Percentiles rank a stretch among this genome's conserved stretches.
phyloP scores from a whole-genome alignment of 2,888 invertebrate species.

The Melanophora roralis region DNA sequence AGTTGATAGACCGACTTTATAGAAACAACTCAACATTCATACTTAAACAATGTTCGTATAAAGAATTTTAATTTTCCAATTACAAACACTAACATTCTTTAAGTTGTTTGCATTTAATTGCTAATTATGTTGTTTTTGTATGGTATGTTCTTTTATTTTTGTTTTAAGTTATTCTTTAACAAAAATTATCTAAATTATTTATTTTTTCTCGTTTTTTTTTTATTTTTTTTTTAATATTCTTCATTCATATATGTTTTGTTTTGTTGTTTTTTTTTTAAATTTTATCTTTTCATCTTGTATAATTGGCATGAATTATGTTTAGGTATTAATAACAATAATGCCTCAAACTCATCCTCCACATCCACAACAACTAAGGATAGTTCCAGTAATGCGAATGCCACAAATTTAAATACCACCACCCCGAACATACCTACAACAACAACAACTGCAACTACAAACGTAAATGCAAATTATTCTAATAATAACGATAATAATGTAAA shows the following conservation, averaged over 20 bases:
- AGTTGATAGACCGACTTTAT: slow-evolving; percentile 24
- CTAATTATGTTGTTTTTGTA: background rate
- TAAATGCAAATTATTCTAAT: slow-evolving; percentile 45
- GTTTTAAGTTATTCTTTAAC: slow-evolving; percentile 13
- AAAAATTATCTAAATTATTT: slow-evolving; percentile 42
- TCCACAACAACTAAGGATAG: slow-evolving; percentile 54
- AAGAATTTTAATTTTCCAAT: background rate
- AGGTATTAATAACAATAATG: slow-evolving; percentile 68
- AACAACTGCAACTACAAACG: background rate
- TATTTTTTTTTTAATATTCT: background rate
- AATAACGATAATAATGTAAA: slow-evolving; percentile 53
- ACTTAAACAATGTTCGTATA: slow-evolving; percentile 27
- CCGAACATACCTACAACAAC: slow-evolving; percentile 38
- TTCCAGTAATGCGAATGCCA: slow-evolving; percentile 61
- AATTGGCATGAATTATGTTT: slow-evolving; percentile 62
- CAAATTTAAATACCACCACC: slow-evolving; percentile 41
- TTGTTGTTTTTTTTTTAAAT: slow-evolving; percentile 6
- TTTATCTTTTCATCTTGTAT: slow-evolving; percentile 46
- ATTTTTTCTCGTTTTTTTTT: slow-evolving; percentile 29
- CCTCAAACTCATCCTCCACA: slow-evolving; percentile 52
- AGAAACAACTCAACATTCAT: slow-evolving; percentile 29
- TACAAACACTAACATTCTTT: too few relatives aligned
- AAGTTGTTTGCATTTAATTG: background rate
- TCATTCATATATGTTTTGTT: background rate
- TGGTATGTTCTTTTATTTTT: background rate